Evolutionary conservation across 1,140 invertebrate species (phyloP), one percentile per base, ranked within the genome.

Genomic region (Glomeris maerens): DNA sequence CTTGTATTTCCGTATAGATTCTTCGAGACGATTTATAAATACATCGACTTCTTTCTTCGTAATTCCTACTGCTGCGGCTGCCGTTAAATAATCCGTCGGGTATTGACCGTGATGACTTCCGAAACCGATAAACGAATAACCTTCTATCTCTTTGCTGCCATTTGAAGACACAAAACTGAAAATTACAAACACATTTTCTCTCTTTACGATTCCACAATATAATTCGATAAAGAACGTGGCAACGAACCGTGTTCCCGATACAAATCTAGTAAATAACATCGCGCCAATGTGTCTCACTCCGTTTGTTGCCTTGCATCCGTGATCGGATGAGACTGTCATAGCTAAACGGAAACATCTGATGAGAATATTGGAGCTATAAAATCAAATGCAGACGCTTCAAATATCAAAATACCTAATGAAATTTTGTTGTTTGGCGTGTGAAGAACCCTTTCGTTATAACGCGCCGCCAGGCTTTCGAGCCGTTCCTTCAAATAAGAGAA

Each of bases 21-120:
- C 78, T 53, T 78, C 72, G 29, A 84, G 64, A 59, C 76, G 67
- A 51, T 74, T 71, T 27, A 81, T 66, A 65, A 84, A 83, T 22
- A 67, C 57, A 59, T 81, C 78, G 17, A 83, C 72, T 54, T 83
- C 81, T 2, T 65, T 60, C 57, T 72, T 72, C 31, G 72, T 74
- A 70, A 82, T 79, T n/a, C 81, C 81, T 47, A 84, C 68, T 21
- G 77, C 71, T 14, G 79, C 79, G 20, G 81, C 80, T 40, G 77
- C 80, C 20, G 81, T 84, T 39, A 84, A 65, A 60, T 84, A 84
- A 20, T 76, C 68, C 47, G 68, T 65, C 25, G 74, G 73, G 60
- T 79, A 79, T 56, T 69, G 71, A 57, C 74, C 71, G 52, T 70
- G 71, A 63, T 83, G 80, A 22, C 78, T 72, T 40, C 81, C 80